Conservation (phyloP, 2,888 invertebrate genomes). For the Apotomis betuletana region DNA sequence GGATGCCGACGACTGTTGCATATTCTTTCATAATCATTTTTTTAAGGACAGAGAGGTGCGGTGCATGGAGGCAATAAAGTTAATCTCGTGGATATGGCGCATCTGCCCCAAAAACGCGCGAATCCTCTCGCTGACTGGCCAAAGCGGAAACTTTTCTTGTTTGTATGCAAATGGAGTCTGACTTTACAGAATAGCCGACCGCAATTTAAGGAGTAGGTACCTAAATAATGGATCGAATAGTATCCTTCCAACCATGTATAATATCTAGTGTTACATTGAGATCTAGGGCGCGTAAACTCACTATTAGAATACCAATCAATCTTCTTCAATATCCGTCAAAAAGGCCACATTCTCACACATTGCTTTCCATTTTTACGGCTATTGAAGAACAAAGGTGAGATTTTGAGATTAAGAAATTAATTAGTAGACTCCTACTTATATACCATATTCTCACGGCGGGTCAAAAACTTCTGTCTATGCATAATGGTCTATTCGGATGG, state of each 20-base stretch:
- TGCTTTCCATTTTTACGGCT: slow-evolving; percentile 41
- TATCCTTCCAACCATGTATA: neutral
- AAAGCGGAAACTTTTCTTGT: slow-evolving; percentile 24
- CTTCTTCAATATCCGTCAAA: slow-evolving; percentile 12
- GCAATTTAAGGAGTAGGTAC: slow-evolving; percentile 12
- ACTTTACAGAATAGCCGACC: slow-evolving; percentile 12
- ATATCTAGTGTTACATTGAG: too few relatives aligned
- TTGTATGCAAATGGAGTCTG: slow-evolving; percentile 24
- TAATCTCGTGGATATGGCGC: neutral
- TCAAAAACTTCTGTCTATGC: slow-evolving; percentile 38
- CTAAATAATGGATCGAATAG: neutral
- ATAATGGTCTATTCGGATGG: slow-evolving; percentile 34
- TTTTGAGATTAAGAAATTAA: slow-evolving; percentile 36
- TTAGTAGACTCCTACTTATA: slow-evolving; percentile 41
- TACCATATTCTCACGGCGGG: slow-evolving; percentile 34
- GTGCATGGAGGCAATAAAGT: neutral
- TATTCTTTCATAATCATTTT: neutral
- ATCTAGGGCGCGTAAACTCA: neutral
- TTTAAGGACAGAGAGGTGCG: neutral
- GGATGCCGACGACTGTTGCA: too few relatives aligned
- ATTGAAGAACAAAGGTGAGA: slow-evolving; percentile 32
- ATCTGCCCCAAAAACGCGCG: slow-evolving; percentile 16
- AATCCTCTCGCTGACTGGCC: neutral
- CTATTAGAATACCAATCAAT: slow-evolving; percentile 19
- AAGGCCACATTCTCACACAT: slow-evolving; percentile 24